Conservation (phyloP, 2,797 vertebrate species). For the Serranus cabrilla region DNA sequence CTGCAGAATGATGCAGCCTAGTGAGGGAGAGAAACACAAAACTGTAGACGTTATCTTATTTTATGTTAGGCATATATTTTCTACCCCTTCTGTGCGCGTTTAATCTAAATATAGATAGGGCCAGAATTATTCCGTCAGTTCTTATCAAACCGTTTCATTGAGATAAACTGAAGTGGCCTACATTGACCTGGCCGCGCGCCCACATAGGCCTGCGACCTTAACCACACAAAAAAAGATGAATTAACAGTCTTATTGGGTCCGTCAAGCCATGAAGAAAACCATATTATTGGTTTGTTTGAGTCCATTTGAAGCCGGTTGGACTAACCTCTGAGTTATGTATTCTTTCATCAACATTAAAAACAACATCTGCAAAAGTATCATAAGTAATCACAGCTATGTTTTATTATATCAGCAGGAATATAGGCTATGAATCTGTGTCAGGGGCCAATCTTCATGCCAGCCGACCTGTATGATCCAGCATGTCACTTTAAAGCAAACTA, state of each 20-base stretch:
- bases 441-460: neutral
- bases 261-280: neutral
- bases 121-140: neutral
- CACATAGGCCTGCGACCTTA: neutral
- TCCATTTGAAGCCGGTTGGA: neutral
- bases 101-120: neutral
- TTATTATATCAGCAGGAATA: neutral
- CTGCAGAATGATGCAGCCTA: neutral
- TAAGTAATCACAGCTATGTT: neutral
- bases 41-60: neutral
- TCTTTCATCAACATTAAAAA: neutral
- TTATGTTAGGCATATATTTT: neutral
- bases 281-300: neutral
- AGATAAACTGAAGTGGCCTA: neutral
- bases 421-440: neutral
- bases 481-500: neutral
- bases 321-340: neutral
- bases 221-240: neutral
- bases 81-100: neutral
- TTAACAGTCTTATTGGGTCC: neutral
- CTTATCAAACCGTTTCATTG: neutral
- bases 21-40: neutral
- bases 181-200: slow-evolving; percentile 2
- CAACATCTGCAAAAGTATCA: neutral
- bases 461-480: neutral